Evolutionary conservation across 2,888 invertebrate genomes (phyloP).

Genomic region (Alloscopus bannaensis): DNA sequence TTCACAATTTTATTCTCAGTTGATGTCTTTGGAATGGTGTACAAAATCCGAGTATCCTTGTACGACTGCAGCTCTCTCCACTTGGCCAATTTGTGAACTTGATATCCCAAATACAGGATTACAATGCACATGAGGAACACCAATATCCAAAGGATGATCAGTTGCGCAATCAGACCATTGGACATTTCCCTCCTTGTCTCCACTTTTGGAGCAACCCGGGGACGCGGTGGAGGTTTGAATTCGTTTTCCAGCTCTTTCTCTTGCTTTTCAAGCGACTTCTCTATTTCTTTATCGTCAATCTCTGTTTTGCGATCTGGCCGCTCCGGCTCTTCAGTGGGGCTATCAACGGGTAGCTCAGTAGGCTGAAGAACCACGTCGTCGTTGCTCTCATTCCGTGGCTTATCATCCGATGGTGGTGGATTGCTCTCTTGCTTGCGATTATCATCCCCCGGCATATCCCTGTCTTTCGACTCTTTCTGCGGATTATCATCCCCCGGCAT

Average conservation of each 20-base stretch:
- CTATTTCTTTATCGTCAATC: conserved; percentile 37
- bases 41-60: conserved; percentile 66
- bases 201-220: conserved; percentile 1
- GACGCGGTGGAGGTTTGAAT: not conserved
- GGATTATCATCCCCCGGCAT: not conserved
- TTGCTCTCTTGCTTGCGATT: no score
- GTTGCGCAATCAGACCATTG: conserved; percentile 52
- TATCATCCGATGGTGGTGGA: not conserved
- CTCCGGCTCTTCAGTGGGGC: no score
- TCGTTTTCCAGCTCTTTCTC: conserved; percentile 46
- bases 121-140: conserved; percentile 33
- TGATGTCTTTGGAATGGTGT: conserved; percentile 64
- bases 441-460: not conserved
- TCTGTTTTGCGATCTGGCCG: no score
- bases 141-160: conserved; percentile 63
- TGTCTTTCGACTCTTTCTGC: not conserved
- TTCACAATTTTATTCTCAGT: conserved; percentile 57
- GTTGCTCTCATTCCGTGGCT: conserved; percentile 3
- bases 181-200: conserved; percentile 14
- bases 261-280: conserved; percentile 43
- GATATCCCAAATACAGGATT: conserved; percentile 45
- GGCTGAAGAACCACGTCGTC: no score
- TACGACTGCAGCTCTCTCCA: conserved; percentile 66
- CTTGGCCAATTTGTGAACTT: conserved; percentile 52
- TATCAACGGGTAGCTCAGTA: no score